Evolutionary conservation across 2,797 vertebrate genomes (phyloP).

Genomic region (Microchirus variegatus): DNA sequence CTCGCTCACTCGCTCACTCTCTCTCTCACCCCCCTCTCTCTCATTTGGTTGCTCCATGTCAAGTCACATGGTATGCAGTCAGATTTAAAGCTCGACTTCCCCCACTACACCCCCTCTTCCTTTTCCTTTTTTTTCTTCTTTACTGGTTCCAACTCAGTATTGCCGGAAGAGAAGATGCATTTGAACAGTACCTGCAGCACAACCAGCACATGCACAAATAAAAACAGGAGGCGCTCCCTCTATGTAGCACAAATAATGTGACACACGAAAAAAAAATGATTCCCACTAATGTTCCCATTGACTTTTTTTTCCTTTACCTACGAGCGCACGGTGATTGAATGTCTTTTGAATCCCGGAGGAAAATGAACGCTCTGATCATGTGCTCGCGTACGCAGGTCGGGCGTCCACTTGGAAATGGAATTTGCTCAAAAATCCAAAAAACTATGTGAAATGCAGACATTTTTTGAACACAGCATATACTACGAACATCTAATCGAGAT

Average conservation of each 20-base stretch:
- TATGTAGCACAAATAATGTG: conserved; percentile 28
- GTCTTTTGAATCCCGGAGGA: conserved; percentile 43
- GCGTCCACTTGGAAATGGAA: conserved; percentile 64
- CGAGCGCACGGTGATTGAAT: conserved; percentile 41
- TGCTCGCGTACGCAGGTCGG: conserved; percentile 42
- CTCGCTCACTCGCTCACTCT: conserved; percentile 45
- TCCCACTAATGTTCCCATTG: conserved; percentile 48
- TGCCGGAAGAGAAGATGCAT: conserved; percentile 60
- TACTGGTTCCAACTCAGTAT: conserved; percentile 47
- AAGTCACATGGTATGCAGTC: conserved; percentile 76
- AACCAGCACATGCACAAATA: conserved; percentile 14
- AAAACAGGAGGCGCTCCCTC: conserved; percentile 32
- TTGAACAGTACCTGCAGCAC: conserved; percentile 53
- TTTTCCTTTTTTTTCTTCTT: conserved; percentile 20
- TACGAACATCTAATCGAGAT: conserved; percentile 71
- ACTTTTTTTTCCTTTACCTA: conserved; percentile 48
- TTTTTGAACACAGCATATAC: conserved; percentile 57
- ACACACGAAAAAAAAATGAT: conserved; percentile 55
- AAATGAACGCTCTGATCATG: conserved; percentile 66
- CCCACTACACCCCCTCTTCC: conserved; percentile 23
- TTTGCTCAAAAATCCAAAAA: conserved; percentile 69
- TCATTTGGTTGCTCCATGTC: conserved; percentile 68
- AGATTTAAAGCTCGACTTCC: conserved; percentile 79
- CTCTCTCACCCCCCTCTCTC: conserved; percentile 43
- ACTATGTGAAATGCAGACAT: conserved; percentile 61